These are phyloP conservation scores for Ptychodera flava DNA, from an alignment of 35 echinoderm and acorn worm genomes.

Conservation along the genomic window DNA sequence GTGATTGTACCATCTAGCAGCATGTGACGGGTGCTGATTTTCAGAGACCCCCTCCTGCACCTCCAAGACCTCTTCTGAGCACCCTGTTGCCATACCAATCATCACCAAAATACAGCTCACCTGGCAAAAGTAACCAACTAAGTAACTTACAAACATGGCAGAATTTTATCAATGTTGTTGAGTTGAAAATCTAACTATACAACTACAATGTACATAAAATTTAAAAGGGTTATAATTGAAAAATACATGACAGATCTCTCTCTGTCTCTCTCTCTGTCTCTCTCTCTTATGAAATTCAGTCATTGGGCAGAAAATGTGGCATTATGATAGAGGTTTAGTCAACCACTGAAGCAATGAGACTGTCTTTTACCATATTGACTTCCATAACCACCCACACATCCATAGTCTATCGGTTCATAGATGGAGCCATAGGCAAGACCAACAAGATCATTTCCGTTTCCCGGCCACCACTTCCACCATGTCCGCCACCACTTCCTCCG, in stretches of 20 bases:
- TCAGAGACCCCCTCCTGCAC: conserved; percentile 61
- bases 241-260: too few relatives aligned
- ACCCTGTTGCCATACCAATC: conserved; percentile 39
- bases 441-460: conserved; percentile 48
- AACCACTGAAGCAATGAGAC: too few relatives aligned
- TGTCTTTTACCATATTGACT: conserved; percentile 68
- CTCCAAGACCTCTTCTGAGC: conserved; percentile 41
- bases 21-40: conserved; percentile 55
- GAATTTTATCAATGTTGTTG: too few relatives aligned
- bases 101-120: conserved; percentile 75
- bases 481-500: conserved; percentile 88
- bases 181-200: too few relatives aligned
- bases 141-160: too few relatives aligned
- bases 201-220: too few relatives aligned
- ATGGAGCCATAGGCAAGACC: conserved; percentile 88
- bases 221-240: too few relatives aligned
- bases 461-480: conserved; percentile 86
- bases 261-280: too few relatives aligned
- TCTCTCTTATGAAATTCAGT: too few relatives aligned
- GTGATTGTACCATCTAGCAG: conserved; percentile 69
- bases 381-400: conserved; percentile 78
- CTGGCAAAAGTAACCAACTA: too few relatives aligned
- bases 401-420: conserved; percentile 81
- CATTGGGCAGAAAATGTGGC: too few relatives aligned
- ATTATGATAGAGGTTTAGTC: too few relatives aligned